Conservation (phyloP, 2,113 vertebrate genomes). For the Athene noctua region DNA sequence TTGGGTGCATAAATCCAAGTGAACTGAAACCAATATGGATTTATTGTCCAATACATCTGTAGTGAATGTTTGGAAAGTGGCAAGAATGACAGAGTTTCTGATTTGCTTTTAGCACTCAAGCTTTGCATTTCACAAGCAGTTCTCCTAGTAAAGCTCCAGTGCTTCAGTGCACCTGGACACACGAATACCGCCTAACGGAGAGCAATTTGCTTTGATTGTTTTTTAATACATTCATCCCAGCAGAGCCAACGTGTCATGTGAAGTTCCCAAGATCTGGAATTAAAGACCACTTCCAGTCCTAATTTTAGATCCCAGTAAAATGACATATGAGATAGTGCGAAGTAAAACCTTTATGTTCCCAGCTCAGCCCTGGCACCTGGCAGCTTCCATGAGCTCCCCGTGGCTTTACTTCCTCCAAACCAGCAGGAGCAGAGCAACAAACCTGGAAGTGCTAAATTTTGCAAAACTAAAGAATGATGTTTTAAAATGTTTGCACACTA, state of each 20-base stretch:
- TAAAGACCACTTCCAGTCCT: not conserved
- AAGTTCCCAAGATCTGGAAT: not conserved
- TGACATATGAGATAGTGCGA: not conserved
- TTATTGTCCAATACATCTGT: not conserved
- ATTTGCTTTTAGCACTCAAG: not conserved
- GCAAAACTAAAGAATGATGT: not conserved
- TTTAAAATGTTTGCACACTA: not conserved
- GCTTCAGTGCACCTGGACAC: accelerated
- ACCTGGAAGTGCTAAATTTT: not conserved
- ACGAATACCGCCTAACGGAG: not conserved
- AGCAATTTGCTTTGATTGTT: not conserved
- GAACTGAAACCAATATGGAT: not conserved
- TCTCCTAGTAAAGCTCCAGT: not conserved
- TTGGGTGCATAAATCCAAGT: not conserved
- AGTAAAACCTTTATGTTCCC: not conserved
- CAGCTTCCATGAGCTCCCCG: not conserved
- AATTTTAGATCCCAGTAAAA: not conserved
- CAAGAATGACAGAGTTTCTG: not conserved
- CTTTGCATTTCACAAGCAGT: not conserved
- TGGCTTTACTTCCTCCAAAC: not conserved
- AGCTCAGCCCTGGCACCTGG: not conserved
- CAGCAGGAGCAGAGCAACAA: not conserved
- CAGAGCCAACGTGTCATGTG: not conserved
- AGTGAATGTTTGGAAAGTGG: not conserved
- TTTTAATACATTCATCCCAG: not conserved